Evolutionary conservation across 1,140 invertebrate genomes (phyloP), one percentile per base, ranked within the genome.

Genomic region (Drosophila biarmipes): DNA sequence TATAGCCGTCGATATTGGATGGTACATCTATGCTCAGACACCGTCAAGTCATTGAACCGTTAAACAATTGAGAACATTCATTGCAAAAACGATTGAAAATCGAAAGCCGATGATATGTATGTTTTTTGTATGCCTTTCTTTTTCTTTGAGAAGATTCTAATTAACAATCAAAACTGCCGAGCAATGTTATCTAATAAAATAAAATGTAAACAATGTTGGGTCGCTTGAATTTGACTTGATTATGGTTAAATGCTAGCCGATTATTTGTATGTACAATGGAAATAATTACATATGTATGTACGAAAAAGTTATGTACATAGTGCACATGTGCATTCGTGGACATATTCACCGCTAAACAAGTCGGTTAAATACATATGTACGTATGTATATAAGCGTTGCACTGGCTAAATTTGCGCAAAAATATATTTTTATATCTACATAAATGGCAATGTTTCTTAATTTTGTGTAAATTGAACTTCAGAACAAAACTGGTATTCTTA

Each of bases 261-360:
- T n/a, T n/a, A n/a, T n/a, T 14, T 19, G n/a, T 48, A 42, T 24
- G 19, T 29, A 46, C 12, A 17, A 21, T 21, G 21, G n/a, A n/a
- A n/a, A n/a, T n/a, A n/a, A n/a, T n/a, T 24, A 24, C 35, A 45
- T 35, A 45, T 17, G 40, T 54, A 8, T 56, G 29, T 54, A 45
- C 17, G 54, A 19, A 34, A 40, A 19, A 58, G 24, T 27, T 55
- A 40, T 35, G 4, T 24, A 51, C n/a, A 31, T 52, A 31, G 29
- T 34, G 29, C 48, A 61, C 35, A 61, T 61, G 58, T 61, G 58
- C 53, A 58, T 35, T 62, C 58, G 58, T 62, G 58, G 58, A 62
- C 35, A 42, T n/a, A 40, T 35, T 19, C 35, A 14, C 35, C 53
- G 57, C 37, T 40, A 58, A 57, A 61, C 24, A 31, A 58, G 24